Percentiles rank a stretch among this genome's conserved stretches.
Conservation (phyloP, 2,797 vertebrate genomes). For the Pipistrellus kuhlii region DNA sequence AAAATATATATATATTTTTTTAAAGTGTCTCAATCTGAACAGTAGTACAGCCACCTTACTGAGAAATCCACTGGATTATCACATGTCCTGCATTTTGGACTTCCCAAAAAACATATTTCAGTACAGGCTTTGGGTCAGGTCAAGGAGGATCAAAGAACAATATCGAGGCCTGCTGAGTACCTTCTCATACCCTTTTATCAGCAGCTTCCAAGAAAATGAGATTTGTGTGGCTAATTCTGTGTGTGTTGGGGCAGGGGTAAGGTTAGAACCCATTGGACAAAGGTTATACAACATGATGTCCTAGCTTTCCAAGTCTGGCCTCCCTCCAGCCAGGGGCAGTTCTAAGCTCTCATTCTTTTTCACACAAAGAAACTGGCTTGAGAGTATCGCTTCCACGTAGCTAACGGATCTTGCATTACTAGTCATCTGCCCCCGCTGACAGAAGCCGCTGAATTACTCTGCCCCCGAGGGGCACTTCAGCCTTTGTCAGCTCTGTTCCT, state of each 20-base stretch:
- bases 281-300: background rate
- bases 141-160: background rate
- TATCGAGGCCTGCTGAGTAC: background rate
- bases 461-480: background rate
- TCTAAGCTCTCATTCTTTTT: background rate
- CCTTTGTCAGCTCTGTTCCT: background rate
- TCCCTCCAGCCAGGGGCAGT: background rate
- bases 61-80: background rate
- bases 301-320: background rate
- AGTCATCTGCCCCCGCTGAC: background rate
- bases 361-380: background rate
- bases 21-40: background rate
- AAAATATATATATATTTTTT: no score
- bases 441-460: background rate
- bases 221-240: background rate
- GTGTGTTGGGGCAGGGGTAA: background rate
- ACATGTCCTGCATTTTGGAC: background rate
- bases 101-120: conserved; percentile 5
- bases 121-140: background rate
- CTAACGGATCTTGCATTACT: background rate
- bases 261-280: background rate
- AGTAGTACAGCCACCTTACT: background rate
- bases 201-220: background rate
- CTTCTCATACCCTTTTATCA: background rate
- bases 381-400: background rate